Base-by-base conservation (phyloP, 2,888 invertebrate species). In the Gasteruption jaculator region DNA sequence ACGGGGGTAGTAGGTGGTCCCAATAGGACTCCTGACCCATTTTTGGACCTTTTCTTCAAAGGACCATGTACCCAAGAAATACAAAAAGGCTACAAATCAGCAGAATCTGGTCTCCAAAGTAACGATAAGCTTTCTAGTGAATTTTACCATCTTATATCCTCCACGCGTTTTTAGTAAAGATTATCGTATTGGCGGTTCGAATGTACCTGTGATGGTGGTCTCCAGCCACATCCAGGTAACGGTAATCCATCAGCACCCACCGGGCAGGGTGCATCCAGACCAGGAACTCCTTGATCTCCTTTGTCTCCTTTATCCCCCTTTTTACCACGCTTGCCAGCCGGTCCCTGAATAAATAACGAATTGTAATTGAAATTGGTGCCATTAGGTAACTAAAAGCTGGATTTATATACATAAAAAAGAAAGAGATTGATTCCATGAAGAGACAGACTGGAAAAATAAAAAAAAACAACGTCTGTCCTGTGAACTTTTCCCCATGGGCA, bases 251-350 rank as follows among this genome's bases (percentile, higher is more conserved):
- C 95, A 36, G 87, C 83, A 42, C 94, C 97, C 43, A 95, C 77
- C 52, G 97, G 97, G 76, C 97, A 97, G n/a, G 96, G 96, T 30
- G 97, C 97, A 75, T 97, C 96, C 60, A 97, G 76, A 24, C 96
- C 96, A 22, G 95, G 96, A 54, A 94, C 93, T 56, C 96, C 96
- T 78, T 91, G 91, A 63, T 93, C 93, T 42, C 95, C 95, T 74
- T 91, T 91, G 63, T 88, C 86, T 26, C 95, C 95, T 63, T 85
- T 85, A 72, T 91, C 89, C 21, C 95, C 95, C 74, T 90, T 91
- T 56, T 88, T 81, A 39, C 95, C 95, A 58, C 92, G 81, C 74
- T 90, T 91, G 46, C 94, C 94, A 48, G 82, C 75, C 41, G 86
- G 86, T 41, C 93, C 93, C 90, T 91, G 75, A 30, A 25, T 33